Evolutionary conservation across 1,140 invertebrate genomes (phyloP), one percentile per base, ranked within the genome.

Genomic region (Drosophila pallidifrons): DNA sequence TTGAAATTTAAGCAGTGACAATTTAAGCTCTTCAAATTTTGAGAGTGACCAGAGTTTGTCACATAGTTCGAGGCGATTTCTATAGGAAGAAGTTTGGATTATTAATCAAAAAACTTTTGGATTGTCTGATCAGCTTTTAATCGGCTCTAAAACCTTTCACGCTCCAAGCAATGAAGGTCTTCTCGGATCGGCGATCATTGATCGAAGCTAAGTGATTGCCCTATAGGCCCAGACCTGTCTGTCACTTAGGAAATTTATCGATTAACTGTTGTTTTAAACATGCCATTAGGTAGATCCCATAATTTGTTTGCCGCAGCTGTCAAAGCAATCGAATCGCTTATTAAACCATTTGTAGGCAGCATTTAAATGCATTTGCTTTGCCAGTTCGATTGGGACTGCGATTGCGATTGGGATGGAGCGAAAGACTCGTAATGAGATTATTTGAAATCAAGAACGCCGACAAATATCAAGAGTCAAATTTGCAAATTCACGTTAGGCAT

Each of bases 91-190:
- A 67, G 38, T 59, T 63, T 11, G 8, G 3, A 8, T 43, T 66
- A 52, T 67, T 51, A 59, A 73, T 73, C 15, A 52, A 16, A 52
- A 13, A 25, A 57, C 13, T 8, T 8, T 32, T 10, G 7, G 35
- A 38, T 28, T 58, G 70, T 30, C 45, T 10, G 30, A 32, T 60
- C 55, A 47, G n/a, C 49, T 74, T 64, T 63, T 45, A 69, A 67
- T 46, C 55, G 43, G 28, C 52, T 65, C 35, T 59, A 57, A 67
- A 51, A 73, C 75, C 71, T 77, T 77, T 75, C 60, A 78, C 72
- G 72, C 65, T 75, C 49, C 30, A 25, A 73, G 75, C 60, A 47
- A 70, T 20, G 76, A 79, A 79, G 73, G 76, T 75, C 63, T 67
- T 20, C 35, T 13, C 52, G 0, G 30, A 32, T 6, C 30, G 5